phyloP scores from a whole-genome alignment of 2,888 invertebrate species.

The Ametastegia equiseti region DNA sequence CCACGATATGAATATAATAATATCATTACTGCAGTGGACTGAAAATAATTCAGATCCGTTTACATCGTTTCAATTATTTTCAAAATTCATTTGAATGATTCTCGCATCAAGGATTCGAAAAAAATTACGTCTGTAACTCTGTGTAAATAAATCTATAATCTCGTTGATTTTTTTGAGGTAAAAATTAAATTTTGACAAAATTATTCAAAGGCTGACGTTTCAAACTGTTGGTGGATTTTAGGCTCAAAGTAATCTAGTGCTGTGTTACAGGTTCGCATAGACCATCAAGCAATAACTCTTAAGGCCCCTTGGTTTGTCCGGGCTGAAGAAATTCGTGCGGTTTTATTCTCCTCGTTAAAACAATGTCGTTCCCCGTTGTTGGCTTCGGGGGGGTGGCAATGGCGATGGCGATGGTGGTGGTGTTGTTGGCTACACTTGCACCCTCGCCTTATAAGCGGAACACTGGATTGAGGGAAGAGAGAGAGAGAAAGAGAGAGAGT shows the following conservation, averaged over 20 bases:
- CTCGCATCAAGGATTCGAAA: no score
- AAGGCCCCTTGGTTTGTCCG: slow-evolving; percentile 27
- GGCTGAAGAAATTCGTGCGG: slow-evolving; percentile 67
- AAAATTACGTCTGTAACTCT: no score
- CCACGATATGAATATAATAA: no score
- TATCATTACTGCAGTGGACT: no score
- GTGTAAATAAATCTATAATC: no score
- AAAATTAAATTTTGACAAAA: neutral
- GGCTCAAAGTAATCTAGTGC: neutral
- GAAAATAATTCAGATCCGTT: no score
- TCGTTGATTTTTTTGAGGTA: neutral
- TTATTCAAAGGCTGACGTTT: neutral
- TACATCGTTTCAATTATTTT: no score
- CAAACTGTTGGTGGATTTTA: neutral
- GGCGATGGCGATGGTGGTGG: slow-evolving; percentile 5
- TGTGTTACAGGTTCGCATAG: neutral
- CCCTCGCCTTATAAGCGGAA: neutral
- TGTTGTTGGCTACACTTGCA: slow-evolving; percentile 17
- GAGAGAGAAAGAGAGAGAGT: slow-evolving; percentile 43
- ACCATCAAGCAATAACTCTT: slow-evolving; percentile 14
- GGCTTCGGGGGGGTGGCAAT: no score
- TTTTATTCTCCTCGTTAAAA: slow-evolving; percentile 67
- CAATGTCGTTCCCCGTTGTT: slow-evolving; percentile 58
- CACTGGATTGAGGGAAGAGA: slow-evolving; percentile 18
- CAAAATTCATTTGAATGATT: no score